Conservation (phyloP, 2,888 invertebrate genomes). For the Coelinius sp. region DNA sequence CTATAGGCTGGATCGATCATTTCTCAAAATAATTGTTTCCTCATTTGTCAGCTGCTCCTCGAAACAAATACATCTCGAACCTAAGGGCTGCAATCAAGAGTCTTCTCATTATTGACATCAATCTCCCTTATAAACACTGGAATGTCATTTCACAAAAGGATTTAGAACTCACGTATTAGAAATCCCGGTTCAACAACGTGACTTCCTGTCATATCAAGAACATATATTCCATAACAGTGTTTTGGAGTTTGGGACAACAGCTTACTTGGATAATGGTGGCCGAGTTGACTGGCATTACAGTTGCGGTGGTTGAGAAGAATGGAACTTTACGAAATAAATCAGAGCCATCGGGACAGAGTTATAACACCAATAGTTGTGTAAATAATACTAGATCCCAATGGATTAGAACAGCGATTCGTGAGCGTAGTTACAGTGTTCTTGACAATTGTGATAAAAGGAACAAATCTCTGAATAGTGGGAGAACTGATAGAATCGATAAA, state of each 20-base stretch:
- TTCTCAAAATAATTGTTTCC: slow-evolving; percentile 20
- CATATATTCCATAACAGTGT: slow-evolving; percentile 18
- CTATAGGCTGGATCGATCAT: slow-evolving; percentile 35
- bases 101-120: background rate
- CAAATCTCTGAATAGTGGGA: background rate
- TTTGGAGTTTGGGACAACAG: background rate
- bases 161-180: slow-evolving; percentile 36
- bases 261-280: slow-evolving; percentile 56
- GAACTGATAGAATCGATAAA: background rate
- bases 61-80: background rate
- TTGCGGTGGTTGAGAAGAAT: slow-evolving; percentile 43
- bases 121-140: background rate
- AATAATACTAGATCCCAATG: slow-evolving; percentile 52
- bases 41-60: background rate
- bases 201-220: slow-evolving; percentile 56
- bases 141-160: background rate
- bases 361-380: background rate
- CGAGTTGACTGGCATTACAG: slow-evolving; percentile 60
- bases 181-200: slow-evolving; percentile 49
- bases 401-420: slow-evolving; percentile 61
- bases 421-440: slow-evolving; percentile 61
- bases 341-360: background rate
- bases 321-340: background rate
- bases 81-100: background rate
- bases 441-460: slow-evolving; percentile 46